Percentiles rank a stretch among this genome's conserved stretches.
phyloP scores from a whole-genome alignment of 2,113 vertebrate species.

The Plectropomus leopardus region DNA sequence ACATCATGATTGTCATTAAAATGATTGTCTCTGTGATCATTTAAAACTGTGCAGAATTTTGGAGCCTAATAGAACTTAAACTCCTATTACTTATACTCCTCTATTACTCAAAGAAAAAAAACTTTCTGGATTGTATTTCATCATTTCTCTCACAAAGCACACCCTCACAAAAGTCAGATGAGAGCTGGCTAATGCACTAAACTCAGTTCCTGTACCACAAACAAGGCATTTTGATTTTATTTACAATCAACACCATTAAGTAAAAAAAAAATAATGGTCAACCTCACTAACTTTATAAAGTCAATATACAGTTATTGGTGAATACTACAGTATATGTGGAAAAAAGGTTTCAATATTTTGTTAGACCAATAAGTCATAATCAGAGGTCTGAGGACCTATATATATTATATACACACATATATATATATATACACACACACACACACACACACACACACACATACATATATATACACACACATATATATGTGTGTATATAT shows the following conservation, averaged over 20 bases:
- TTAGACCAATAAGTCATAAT: neutral
- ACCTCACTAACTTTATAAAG: neutral
- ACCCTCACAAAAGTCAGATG: neutral
- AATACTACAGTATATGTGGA: neutral
- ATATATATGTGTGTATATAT: too few relatives aligned
- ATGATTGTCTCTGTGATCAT: neutral
- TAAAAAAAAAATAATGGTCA: neutral
- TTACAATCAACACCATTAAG: neutral
- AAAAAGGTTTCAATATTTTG: neutral
- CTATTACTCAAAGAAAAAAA: too few relatives aligned
- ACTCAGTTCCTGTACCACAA: neutral
- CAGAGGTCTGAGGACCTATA: too few relatives aligned
- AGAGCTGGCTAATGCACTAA: neutral
- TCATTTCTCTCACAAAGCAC: neutral
- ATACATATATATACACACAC: too few relatives aligned
- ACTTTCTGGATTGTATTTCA: neutral
- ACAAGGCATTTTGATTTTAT: neutral
- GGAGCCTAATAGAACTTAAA: neutral
- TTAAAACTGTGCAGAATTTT: neutral
- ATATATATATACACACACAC: too few relatives aligned
- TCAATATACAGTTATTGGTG: neutral
- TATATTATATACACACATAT: too few relatives aligned
- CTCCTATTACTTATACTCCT: too few relatives aligned
- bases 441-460: too few relatives aligned
- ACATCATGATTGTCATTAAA: neutral